Conservation (phyloP, 2,888 invertebrate genomes). For the Agrilus cyanescens region DNA sequence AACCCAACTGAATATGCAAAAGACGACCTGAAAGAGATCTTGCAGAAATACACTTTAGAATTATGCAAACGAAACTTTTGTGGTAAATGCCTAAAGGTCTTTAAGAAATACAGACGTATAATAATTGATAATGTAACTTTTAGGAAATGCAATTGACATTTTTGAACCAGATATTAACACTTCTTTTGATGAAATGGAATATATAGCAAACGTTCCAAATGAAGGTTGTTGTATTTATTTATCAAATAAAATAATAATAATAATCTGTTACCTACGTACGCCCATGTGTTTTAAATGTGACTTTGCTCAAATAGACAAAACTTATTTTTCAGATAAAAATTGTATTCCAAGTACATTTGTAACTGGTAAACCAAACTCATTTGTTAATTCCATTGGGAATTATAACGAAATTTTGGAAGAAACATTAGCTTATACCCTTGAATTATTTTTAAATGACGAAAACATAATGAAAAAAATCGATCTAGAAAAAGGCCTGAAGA, state of each 20-base stretch:
- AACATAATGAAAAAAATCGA: constrained; percentile 20
- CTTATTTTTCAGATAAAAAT: too few species aligned
- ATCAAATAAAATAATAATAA: too few species aligned
- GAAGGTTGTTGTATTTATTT: too few species aligned
- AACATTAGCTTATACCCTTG: constrained; percentile 8
- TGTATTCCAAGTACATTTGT: too few species aligned
- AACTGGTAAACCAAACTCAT: too few species aligned
- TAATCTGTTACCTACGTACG: too few species aligned
- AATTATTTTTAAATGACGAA: constrained; percentile 24
- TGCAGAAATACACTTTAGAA: constrained; percentile 21
- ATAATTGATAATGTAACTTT: constrained; percentile 15
- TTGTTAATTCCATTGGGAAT: too few species aligned
- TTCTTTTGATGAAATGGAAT: constrained; percentile 24
- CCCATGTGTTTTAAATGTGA: too few species aligned
- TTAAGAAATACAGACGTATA: neutral
- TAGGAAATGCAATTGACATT: constrained; percentile 22
- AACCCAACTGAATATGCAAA: constrained; percentile 21
- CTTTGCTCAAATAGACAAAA: too few species aligned
- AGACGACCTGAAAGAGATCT: constrained; percentile 24
- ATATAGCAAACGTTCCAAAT: constrained; percentile 16
- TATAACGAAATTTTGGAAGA: too few species aligned
- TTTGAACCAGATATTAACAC: constrained; percentile 29
- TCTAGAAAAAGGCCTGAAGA: constrained; percentile 19
- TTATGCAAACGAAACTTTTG: constrained; percentile 18
- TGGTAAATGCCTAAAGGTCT: constrained; percentile 6